Evolutionary conservation across 2,888 invertebrate genomes (phyloP).

Genomic region (Aphidius colemani): DNA sequence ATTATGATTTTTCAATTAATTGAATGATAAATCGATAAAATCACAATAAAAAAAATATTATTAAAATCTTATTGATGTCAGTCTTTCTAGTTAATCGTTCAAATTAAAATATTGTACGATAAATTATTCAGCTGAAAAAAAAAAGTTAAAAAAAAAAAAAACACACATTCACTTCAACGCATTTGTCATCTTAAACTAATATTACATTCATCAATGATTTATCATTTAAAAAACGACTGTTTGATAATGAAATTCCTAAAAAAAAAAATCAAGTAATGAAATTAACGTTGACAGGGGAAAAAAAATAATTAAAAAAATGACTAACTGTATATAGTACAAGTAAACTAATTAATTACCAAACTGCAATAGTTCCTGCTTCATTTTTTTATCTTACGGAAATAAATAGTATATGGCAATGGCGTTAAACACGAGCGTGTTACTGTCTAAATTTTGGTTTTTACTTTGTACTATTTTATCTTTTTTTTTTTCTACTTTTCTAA

Average conservation of each 20-base stretch:
- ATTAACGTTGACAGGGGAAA: neutral
- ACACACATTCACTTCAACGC: slow-evolving; percentile 11
- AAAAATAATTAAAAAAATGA: slow-evolving; percentile 13
- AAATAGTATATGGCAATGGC: slow-evolving; percentile 39
- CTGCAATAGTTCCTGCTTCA: neutral
- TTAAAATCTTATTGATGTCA: neutral
- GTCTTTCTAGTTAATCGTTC: neutral
- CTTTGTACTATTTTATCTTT: slow-evolving; percentile 40
- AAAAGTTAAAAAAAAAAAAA: slow-evolving; percentile 8
- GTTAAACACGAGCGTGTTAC: slow-evolving; percentile 34
- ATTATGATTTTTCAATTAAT: neutral
- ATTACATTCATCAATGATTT: slow-evolving; percentile 33
- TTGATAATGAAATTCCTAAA: neutral
- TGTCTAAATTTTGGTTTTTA: slow-evolving; percentile 37
- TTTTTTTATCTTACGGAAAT: slow-evolving; percentile 25
- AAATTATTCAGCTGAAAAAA: neutral
- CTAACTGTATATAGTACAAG: slow-evolving; percentile 6
- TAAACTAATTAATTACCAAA: slow-evolving; percentile 14
- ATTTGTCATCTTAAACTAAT: slow-evolving; percentile 27
- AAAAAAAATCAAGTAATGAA: neutral
- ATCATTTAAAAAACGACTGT: slow-evolving; percentile 14
- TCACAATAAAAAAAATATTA: neutral
- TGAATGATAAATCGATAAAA: neutral
- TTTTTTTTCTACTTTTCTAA: slow-evolving; percentile 8
- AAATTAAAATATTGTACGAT: too few species aligned